Evolutionary conservation across 2,888 invertebrate species (phyloP), one percentile per base, ranked within the genome.

Genomic region (Netelia melanura): DNA sequence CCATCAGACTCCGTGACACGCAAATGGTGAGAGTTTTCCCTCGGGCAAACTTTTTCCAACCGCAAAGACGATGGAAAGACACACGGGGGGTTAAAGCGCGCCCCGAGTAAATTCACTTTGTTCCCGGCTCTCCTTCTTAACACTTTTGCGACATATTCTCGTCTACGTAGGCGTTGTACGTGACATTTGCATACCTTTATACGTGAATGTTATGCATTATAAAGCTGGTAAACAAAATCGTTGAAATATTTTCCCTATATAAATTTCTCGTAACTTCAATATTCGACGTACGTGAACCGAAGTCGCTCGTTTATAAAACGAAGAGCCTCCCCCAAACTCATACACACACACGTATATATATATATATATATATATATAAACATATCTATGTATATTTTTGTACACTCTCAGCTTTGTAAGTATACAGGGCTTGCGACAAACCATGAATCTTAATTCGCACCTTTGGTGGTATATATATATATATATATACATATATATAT

Each of bases 371-470:
- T n/a, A 6, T 2, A 56, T 17, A 56, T 56, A 56, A 56, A 48
- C 14, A 14, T 48, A 14, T n/a, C 10, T 30, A 10, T 71, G 11
- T 38, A 56, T 25, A 62, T 62, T 43, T 17, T 38, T 43, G 62
- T 71, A 64, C 30, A 21, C 43, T 68, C 71, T 17, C 5, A 54
- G 14, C 11, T n/a, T 8, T 2, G 62, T 25, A 25, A 2, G 62
- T 25, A 25, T 61, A 43, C 8, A 11, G 30, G 14, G 58, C 14
- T 25, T 25, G 64, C 64, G 72, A 72, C 80, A 72, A 79, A 67
- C 74, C 75, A 79, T 82, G 85, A 85, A 85, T 85, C 82, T 81
- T 82, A 85, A 85, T 82, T 82, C 71, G 58, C 81, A 58, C 54
- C 23, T n/a, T 56, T 25, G 48, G 65, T 38, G 8, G 1, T 25